Evolutionary conservation across 2,888 invertebrate species (phyloP).

Genomic region (Odontocolon sp.): DNA sequence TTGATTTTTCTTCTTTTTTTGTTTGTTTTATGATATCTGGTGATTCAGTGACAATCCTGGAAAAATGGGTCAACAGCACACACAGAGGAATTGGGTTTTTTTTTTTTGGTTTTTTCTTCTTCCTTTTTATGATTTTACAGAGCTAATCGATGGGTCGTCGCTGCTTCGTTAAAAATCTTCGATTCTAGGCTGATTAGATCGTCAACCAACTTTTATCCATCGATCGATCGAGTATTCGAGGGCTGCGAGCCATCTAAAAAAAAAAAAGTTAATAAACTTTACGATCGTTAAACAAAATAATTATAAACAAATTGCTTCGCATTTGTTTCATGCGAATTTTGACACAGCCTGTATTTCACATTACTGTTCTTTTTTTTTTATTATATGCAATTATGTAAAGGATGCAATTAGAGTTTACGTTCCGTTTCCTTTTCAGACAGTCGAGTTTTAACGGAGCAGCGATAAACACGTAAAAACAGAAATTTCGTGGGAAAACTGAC

Average conservation of each 20-base stretch:
- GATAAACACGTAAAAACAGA: not conserved
- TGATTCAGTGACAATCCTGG: slow-evolving; percentile 11
- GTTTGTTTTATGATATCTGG: not conserved
- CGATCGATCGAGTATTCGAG: slow-evolving; percentile 97
- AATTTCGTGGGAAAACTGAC: not conserved
- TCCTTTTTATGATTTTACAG: too few species aligned
- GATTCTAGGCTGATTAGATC: slow-evolving; percentile 63
- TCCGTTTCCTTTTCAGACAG: not conserved
- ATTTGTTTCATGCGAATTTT: too few species aligned
- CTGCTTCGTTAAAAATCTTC: slow-evolving; percentile 65
- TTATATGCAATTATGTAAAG: too few species aligned
- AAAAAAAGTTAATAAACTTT: slow-evolving; percentile 58
- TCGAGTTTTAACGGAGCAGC: not conserved
- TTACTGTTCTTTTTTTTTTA: too few species aligned
- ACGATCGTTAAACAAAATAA: too few species aligned
- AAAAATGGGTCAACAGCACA: slow-evolving; percentile 30
- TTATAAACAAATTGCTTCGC: too few species aligned
- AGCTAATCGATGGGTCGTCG: slow-evolving; percentile 66
- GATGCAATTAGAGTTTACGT: too few species aligned
- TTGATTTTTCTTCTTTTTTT: slow-evolving; percentile 33
- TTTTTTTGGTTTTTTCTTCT: too few species aligned
- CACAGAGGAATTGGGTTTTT: too few species aligned
- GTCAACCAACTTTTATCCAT: slow-evolving; percentile 92
- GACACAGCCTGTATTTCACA: too few species aligned
- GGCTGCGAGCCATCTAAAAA: slow-evolving; percentile 94